Evolutionary conservation across 92 coral and sea anemone genomes (phyloP).

Genomic region (Phenganax stokvisi): DNA sequence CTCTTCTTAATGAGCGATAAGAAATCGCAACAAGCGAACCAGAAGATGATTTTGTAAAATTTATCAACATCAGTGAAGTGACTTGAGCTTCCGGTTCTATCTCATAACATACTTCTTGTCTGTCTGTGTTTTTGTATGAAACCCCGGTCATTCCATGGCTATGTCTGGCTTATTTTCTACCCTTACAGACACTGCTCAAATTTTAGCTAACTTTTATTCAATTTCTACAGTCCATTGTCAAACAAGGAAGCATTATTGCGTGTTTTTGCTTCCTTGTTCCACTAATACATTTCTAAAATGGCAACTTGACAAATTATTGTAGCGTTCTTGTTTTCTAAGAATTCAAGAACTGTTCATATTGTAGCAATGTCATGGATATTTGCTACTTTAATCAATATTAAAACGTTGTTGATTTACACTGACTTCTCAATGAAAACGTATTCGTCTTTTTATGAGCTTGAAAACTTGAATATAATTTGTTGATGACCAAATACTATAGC

Average conservation of each 20-base stretch:
- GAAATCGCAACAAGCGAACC: slow-evolving; percentile 36
- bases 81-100: slow-evolving; percentile 39
- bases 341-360: not conserved
- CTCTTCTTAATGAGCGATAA: slow-evolving; percentile 36
- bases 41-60: slow-evolving; percentile 24
- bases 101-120: not conserved
- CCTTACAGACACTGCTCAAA: not conserved
- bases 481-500: too few relatives aligned
- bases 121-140: too few relatives aligned
- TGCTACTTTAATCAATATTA: slow-evolving; percentile 4
- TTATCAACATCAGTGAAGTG: slow-evolving; percentile 21
- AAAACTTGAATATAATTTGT: not conserved
- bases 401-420: not conserved
- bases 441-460: not conserved
- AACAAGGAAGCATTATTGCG: not conserved
- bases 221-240: slow-evolving; percentile 6
- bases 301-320: not conserved
- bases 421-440: not conserved
- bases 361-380: not conserved
- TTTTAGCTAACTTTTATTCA: slow-evolving; percentile 2
- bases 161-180: not conserved
- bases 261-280: not conserved
- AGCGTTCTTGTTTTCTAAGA: not conserved
- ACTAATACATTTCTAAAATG: not conserved
- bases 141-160: too few relatives aligned